Evolutionary conservation across 2,113 vertebrate genomes (phyloP), one percentile per base, ranked within the genome.

Genomic region (Haliaeetus leucogaster): DNA sequence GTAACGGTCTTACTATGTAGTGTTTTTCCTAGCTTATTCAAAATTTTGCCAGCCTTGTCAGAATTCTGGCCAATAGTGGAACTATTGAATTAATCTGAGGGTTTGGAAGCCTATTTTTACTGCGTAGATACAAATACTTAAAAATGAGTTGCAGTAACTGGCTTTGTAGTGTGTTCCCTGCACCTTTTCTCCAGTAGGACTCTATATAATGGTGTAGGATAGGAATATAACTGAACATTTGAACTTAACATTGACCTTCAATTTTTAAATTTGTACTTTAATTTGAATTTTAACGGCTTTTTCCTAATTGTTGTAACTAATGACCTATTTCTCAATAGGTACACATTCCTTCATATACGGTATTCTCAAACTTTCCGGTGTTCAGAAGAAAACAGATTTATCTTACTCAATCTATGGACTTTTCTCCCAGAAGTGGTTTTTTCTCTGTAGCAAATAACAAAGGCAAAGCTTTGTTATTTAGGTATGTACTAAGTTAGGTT

Each of bases 401-500:
- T 87, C 98, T 98, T 12, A 59, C 98, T 43, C 97, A 98, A 6
- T 98, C 98, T 73, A 95, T 99, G 95, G 99, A 99, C 97, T 99
- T 99, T 97, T 99, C 99, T n/a, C 99, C 99, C 6, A 97, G 98
- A 97, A 98, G 99, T 78, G 99, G 99, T 23, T 99, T 99, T 98
- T 99, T 99, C 98, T 99, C 99, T 52, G 89, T 99, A 97, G 99
- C 98, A 50, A 99, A 99, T 94, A 99, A 99, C 96, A 99, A 98
- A 97, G 99, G 99, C 91, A 98, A 98, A 82, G 99, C 99, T 76
- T 97, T 99, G 38, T 96, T 99, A 40, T 99, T 98, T 96, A 99
- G 99, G 99, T 99, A 68, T 15, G 97, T 98, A 21, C 68, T 76
- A 45, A 55, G 19, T 86, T 58, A 80, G 14, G 2, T 48, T 68